These are phyloP conservation scores for Zapus hudsonius DNA, from an alignment of 2,113 vertebrate species.

Conservation along the genomic window DNA sequence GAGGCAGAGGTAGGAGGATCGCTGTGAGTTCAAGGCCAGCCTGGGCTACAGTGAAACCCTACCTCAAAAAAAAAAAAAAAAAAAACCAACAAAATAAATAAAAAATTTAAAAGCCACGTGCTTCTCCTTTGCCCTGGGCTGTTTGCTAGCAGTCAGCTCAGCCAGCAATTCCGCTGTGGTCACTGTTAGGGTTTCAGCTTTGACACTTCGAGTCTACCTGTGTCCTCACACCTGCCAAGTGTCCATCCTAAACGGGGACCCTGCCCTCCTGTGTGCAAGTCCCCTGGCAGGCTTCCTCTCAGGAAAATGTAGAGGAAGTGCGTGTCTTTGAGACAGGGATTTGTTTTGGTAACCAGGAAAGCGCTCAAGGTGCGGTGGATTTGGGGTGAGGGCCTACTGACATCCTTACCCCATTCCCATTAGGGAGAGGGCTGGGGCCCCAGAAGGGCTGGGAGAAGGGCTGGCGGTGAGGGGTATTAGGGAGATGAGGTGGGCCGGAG, in stretches of 20 bases:
- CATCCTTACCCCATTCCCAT: not conserved
- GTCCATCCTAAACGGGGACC: not conserved
- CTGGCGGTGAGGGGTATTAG: too few species aligned
- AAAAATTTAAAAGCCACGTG: too few species aligned
- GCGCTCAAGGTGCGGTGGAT: not conserved
- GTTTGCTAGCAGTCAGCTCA: not conserved
- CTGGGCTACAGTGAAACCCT: too few species aligned
- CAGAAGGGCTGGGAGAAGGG: not conserved
- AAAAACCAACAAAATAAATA: too few species aligned
- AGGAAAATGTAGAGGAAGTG: too few species aligned
- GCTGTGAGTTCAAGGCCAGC: too few species aligned
- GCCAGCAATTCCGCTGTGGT: too few species aligned
- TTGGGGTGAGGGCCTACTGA: not conserved
- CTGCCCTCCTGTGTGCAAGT: not conserved
- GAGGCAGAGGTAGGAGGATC: too few species aligned
- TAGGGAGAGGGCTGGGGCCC: not conserved
- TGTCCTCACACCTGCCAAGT: not conserved
- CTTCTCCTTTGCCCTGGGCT: not conserved
- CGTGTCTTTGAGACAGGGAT: not conserved
- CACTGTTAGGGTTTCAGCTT: too few species aligned
- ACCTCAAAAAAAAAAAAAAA: too few species aligned
- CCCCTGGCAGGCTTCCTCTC: not conserved
- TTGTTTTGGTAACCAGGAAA: not conserved
- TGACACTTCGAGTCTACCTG: not conserved
- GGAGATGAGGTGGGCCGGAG: not conserved